These are phyloP conservation scores for Brachypteracias leptosomus DNA, from an alignment of 2,113 vertebrate genomes.

Conservation along the genomic window DNA sequence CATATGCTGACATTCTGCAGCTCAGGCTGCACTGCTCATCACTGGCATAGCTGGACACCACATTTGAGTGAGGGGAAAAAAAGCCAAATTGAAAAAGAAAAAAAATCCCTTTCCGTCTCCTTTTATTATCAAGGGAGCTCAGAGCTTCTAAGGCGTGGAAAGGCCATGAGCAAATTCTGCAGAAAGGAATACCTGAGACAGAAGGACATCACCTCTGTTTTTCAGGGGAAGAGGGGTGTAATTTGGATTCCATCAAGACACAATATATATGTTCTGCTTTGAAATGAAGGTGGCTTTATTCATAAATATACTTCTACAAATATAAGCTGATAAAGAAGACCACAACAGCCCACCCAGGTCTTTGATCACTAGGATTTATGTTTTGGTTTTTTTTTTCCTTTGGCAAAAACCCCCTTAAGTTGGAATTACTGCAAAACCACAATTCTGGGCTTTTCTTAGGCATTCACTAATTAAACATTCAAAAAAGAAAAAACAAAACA, in stretches of 20 bases:
- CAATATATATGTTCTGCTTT: not conserved
- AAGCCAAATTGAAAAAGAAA: not conserved
- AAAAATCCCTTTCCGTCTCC: not conserved
- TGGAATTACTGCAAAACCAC: not conserved
- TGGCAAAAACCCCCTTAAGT: not conserved
- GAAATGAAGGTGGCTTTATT: not conserved
- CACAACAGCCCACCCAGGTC: not conserved
- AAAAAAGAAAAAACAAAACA: not conserved
- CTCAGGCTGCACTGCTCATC: not conserved
- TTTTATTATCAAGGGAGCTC: not conserved
- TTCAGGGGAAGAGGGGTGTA: not conserved
- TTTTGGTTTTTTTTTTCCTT: not conserved
- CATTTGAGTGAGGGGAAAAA: not conserved
- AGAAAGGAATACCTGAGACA: not conserved
- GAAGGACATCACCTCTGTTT: not conserved
- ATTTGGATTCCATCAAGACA: not conserved
- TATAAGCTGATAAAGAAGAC: not conserved
- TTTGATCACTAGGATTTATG: not conserved
- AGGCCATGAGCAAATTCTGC: not conserved
- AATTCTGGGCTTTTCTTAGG: not conserved
- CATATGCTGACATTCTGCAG: constrained; percentile 50
- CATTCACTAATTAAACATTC: not conserved
- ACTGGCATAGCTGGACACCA: constrained; percentile 16
- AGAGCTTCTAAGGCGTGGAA: not conserved
- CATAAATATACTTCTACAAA: not conserved